Conservation (phyloP, 1,140 invertebrate genomes). For the Andricus grossulariae region DNA sequence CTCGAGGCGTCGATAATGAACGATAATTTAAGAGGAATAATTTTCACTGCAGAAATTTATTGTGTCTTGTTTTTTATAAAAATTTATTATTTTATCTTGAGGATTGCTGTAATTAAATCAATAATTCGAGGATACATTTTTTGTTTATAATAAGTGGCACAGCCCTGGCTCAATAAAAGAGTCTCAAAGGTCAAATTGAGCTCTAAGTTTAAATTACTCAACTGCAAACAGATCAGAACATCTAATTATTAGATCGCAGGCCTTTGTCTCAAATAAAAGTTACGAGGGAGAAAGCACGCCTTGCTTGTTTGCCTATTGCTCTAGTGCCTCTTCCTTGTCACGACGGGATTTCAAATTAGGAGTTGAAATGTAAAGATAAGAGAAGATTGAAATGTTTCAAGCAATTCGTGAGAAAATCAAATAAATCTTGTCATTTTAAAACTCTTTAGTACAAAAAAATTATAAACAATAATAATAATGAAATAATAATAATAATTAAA, state of each 20-base stretch:
- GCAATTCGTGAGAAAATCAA: too few species aligned
- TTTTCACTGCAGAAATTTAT: too few species aligned
- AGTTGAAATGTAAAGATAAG: not conserved
- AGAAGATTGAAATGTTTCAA: not conserved
- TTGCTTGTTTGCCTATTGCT: not conserved
- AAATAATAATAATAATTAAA: too few species aligned
- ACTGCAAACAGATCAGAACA: conserved; percentile 14
- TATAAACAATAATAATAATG: too few species aligned
- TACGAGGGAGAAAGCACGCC: not conserved
- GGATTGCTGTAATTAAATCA: too few species aligned
- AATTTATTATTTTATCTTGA: too few species aligned
- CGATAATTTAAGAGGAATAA: too few species aligned
- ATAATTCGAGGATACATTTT: not conserved
- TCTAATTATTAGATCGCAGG: not conserved
- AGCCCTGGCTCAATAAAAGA: not conserved
- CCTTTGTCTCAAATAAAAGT: not conserved
- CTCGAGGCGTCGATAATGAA: too few species aligned
- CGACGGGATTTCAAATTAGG: not conserved
- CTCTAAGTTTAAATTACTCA: conserved; percentile 1
- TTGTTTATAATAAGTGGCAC: not conserved
- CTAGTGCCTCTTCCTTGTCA: conserved; percentile 13
- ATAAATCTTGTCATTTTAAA: too few species aligned
- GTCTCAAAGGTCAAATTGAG: not conserved
- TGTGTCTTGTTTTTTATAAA: too few species aligned
- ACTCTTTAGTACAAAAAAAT: too few species aligned